phyloP scores from a whole-genome alignment of 2,888 invertebrate species.

The Acrobasis repandana region DNA sequence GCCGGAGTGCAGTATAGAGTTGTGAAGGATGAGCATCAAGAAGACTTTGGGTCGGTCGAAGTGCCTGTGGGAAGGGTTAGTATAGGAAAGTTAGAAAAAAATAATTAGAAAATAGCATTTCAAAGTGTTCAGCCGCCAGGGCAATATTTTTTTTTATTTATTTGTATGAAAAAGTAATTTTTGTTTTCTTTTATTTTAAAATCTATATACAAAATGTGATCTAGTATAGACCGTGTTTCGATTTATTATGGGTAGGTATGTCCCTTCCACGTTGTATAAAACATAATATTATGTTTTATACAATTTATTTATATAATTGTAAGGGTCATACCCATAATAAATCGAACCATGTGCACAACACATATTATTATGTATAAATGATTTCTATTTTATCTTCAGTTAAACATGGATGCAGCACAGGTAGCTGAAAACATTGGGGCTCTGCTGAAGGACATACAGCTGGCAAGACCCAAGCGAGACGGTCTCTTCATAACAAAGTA shows the following conservation, averaged over 20 bases:
- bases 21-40: conserved; percentile 85
- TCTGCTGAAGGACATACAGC: conserved; percentile 85
- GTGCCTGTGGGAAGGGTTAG: conserved; percentile 87
- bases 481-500: conserved; percentile 88
- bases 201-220: no score
- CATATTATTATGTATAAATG: no score
- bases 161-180: neutral
- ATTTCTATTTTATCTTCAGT: conserved; percentile 67
- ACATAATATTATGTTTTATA: no score
- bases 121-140: no score
- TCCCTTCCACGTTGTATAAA: no score
- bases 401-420: conserved; percentile 87
- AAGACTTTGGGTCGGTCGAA: conserved; percentile 87
- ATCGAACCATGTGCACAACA: no score
- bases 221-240: no score
- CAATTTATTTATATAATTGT: no score
- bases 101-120: no score
- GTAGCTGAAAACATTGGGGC: conserved; percentile 88
- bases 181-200: no score
- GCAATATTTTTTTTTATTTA: neutral
- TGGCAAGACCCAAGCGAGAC: conserved; percentile 85
- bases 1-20: conserved; percentile 88
- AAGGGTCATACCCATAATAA: no score
- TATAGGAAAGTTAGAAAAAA: conserved; percentile 27
- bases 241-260: no score